phyloP scores from a whole-genome alignment of 2,888 invertebrate genomes.

The Heliconius aoede region DNA sequence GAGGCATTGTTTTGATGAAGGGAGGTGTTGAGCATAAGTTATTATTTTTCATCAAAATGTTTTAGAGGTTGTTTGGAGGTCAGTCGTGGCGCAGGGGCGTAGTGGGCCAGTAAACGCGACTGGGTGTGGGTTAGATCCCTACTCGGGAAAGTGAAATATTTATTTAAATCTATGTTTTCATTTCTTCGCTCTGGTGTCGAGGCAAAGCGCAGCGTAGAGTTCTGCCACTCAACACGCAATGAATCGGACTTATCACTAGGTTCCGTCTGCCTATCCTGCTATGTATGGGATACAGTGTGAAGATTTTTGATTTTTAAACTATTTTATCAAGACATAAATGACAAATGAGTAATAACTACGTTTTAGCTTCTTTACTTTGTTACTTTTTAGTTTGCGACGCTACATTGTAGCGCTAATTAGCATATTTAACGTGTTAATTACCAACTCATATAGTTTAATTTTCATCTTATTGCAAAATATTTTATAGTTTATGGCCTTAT shows the following conservation, averaged over 20 bases:
- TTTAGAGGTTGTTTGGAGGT: too few species aligned
- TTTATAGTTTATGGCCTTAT: slow-evolving; percentile 9
- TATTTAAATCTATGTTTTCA: too few species aligned
- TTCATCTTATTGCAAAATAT: slow-evolving; percentile 1
- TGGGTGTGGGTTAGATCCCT: too few species aligned
- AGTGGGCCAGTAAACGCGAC: too few species aligned
- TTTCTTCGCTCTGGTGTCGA: too few species aligned
- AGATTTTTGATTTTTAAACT: neutral
- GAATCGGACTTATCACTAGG: too few species aligned
- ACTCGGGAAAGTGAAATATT: too few species aligned
- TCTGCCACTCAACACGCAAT: too few species aligned
- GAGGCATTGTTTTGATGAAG: slow-evolving; percentile 9
- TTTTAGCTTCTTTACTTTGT: slow-evolving; percentile 9
- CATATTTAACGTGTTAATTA: slow-evolving; percentile 17
- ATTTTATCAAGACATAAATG: slow-evolving; percentile 11
- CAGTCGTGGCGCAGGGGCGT: too few species aligned
- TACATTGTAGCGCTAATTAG: slow-evolving; percentile 35
- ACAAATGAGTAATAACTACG: slow-evolving; percentile 11
- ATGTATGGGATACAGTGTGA: too few species aligned
- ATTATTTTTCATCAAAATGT: slow-evolving; percentile 1
- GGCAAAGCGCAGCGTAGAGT: too few species aligned
- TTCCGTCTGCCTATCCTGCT: too few species aligned
- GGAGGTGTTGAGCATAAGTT: neutral
- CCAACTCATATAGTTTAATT: slow-evolving; percentile 17
- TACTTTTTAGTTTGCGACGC: slow-evolving; percentile 1